Percentiles rank a stretch among this genome's conserved stretches.
These are phyloP conservation scores for Lasiommata megera DNA, from an alignment of 2,888 invertebrate genomes.

Conservation along the genomic window DNA sequence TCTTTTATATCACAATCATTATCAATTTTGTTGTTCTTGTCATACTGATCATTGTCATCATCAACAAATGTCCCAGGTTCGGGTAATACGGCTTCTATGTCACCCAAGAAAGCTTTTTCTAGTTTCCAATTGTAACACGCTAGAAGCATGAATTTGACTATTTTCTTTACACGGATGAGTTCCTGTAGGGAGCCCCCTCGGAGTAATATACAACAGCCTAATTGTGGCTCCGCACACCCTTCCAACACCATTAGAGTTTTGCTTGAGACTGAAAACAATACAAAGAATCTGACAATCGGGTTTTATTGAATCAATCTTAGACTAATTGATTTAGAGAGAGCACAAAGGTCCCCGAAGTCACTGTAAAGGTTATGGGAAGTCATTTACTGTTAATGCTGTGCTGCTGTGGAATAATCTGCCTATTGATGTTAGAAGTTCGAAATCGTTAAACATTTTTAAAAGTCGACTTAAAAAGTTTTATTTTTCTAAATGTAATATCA, in stretches of 20 bases:
- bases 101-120: conserved; percentile 95
- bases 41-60: conserved; percentile 37
- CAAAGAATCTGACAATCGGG: neutral
- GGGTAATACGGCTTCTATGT: conserved; percentile 84
- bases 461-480: too few species aligned
- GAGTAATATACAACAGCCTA: conserved; percentile 93
- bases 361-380: too few species aligned
- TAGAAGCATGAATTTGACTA: conserved; percentile 90
- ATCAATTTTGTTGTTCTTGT: conserved; percentile 18
- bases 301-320: too few species aligned
- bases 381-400: too few species aligned
- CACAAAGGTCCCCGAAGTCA: too few species aligned
- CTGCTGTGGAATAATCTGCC: too few species aligned
- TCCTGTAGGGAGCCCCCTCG: conserved; percentile 89
- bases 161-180: conserved; percentile 90
- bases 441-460: too few species aligned
- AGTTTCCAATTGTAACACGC: conserved; percentile 95
- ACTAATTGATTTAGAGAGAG: too few species aligned
- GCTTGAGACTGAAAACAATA: conserved; percentile 69
- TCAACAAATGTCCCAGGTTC: conserved; percentile 68
- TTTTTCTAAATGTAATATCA: too few species aligned
- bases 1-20: conserved; percentile 20
- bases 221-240: conserved; percentile 90
- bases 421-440: too few species aligned
- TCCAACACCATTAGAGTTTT: conserved; percentile 98